Base-by-base conservation (phyloP, 2,888 invertebrate genomes). In the Autographa gamma region DNA sequence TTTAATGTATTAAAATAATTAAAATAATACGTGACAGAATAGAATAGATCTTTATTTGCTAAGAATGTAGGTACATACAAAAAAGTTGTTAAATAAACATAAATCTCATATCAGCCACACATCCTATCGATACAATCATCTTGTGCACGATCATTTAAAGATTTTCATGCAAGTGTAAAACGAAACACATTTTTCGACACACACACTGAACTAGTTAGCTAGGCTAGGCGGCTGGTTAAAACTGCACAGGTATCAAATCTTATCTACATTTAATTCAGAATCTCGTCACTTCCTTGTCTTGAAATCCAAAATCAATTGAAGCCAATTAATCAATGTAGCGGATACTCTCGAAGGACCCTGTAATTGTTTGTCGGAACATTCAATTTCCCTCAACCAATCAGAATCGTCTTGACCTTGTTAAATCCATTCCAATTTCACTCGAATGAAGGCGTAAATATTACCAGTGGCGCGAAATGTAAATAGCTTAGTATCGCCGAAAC, bases 361-460 rank as follows among this genome's bases (percentile, higher is more conserved):
- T 72, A 79, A 80, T 79, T 83, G 79, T 76, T 83, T 79, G 72
- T 71, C 62, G 60, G 66, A 73, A 82, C 77, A 73, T 83, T 80
- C 69, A 81, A 81, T 85, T 78, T 74, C 60, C 74, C 66, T 73
- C 65, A 41, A 74, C 72, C 71, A 79, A 76, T 81, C 74, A 77
- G 63, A 74, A 75, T 71, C 52, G 64, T 67, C 74, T 73, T 75
- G 84, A 83, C 85, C 83, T 83, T 83, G 77, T 85, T 85, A 71
- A 75, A 76, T 77, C 79, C 72, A 83, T 85, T 81, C 74, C 81
- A 83, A 81, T 85, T 85, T 81, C 70, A 72, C 48, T 63, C 32
- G 68, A 77, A 73, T 63, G 76, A 79, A 79, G 72, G 73, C 81
- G 85, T 83, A 83, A 80, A 80, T 83, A 83, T 79, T 71, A 81